A percentile compares a stretch with the other conserved stretches of the same genome.
Conservation (phyloP, 2,113 vertebrate genomes). For the Muntiacus reevesi region DNA sequence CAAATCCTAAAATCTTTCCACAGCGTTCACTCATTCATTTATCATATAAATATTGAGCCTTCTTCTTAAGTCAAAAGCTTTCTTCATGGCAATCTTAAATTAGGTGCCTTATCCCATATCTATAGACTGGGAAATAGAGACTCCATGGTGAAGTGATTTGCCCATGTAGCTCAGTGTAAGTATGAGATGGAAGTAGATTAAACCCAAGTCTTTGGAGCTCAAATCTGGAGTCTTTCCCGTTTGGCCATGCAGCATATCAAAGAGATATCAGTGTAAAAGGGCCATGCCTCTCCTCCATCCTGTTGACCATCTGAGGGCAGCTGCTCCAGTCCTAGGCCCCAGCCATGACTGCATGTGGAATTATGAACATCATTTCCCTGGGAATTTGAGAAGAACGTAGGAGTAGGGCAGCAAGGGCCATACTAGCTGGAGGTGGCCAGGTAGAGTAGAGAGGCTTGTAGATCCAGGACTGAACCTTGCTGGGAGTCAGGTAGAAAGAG, state of each 20-base stretch:
- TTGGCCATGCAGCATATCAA: not conserved
- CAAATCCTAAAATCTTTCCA: not conserved
- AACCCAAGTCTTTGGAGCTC: not conserved
- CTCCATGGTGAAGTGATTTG: not conserved
- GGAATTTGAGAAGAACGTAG: not conserved
- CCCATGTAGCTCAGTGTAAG: not conserved
- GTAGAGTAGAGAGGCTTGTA: not conserved
- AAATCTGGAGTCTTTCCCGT: not conserved
- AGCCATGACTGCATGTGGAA: not conserved
- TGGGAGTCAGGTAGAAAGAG: not conserved
- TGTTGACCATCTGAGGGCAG: not conserved
- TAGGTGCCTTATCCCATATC: not conserved
- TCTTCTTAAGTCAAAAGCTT: not conserved
- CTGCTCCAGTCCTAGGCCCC: not conserved
- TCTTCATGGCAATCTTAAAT: not conserved
- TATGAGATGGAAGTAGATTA: not conserved
- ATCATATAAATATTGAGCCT: not conserved
- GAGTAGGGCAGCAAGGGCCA: not conserved
- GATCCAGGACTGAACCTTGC: not conserved
- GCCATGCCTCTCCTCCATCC: not conserved
- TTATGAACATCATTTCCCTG: not conserved
- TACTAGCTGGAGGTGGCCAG: not conserved
- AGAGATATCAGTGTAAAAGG: not conserved
- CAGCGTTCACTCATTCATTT: not conserved
- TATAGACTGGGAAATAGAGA: not conserved